Percentiles rank a stretch among this genome's conserved stretches.
Evolutionary conservation across 2,888 invertebrate species (phyloP).

Genomic region (Masnerella sp.): DNA sequence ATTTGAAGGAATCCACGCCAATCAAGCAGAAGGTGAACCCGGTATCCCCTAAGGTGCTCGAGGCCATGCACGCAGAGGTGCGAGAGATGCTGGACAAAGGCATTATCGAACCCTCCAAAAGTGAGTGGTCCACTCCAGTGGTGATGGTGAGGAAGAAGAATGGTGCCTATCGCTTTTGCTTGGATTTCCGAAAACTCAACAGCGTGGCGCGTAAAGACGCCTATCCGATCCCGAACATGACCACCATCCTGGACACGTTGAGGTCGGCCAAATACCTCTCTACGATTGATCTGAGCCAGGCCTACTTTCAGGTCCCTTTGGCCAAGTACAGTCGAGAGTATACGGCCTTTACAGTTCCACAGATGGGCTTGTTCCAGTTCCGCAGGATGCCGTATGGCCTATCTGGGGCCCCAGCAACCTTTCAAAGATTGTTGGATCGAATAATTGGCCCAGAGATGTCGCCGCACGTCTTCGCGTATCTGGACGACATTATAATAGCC

Average conservation of each 20-base stretch:
- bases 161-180: neutral
- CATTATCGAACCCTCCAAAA: neutral
- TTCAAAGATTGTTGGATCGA: constrained; percentile 49
- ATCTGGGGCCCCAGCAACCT: constrained; percentile 54
- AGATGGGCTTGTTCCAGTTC: constrained; percentile 48
- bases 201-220: neutral
- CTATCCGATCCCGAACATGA: constrained; percentile 1
- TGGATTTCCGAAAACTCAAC: neutral
- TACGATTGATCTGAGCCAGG: constrained; percentile 1
- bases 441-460: constrained; percentile 43
- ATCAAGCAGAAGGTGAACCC: neutral
- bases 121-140: constrained; percentile 6
- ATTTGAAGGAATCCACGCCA: neutral
- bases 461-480: constrained; percentile 47
- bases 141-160: neutral
- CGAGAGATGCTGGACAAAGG: neutral
- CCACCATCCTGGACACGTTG: neutral
- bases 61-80: constrained; percentile 10
- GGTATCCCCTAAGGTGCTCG: neutral
- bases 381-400: constrained; percentile 55
- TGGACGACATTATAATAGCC: constrained; percentile 55
- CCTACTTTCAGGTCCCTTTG: neutral
- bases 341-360: too few species aligned
- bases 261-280: neutral
- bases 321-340: neutral